Evolutionary conservation across 2,113 vertebrate genomes (phyloP).

Genomic region (Trochalopteron elliotii): DNA sequence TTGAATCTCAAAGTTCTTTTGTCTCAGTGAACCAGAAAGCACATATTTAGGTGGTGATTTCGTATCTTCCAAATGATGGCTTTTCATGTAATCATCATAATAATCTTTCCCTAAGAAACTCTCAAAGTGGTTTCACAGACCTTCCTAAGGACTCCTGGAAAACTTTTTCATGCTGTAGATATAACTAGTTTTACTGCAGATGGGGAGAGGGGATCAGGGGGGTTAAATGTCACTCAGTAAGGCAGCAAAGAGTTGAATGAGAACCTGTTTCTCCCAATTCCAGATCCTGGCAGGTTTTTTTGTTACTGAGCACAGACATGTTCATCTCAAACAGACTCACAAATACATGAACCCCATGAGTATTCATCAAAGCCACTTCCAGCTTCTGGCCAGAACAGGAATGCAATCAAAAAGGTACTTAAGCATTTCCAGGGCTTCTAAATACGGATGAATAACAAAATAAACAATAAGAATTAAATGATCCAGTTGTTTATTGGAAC

Average conservation of each 20-base stretch:
- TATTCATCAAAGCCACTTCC: constrained; percentile 1
- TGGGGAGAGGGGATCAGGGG: neutral
- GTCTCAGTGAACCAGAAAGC: neutral
- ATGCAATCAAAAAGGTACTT: neutral
- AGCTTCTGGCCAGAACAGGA: neutral
- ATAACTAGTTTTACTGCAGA: neutral
- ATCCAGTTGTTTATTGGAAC: neutral
- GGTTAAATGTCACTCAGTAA: neutral
- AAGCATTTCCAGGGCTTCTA: neutral
- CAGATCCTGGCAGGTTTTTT: neutral
- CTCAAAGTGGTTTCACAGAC: neutral
- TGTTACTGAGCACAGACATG: neutral
- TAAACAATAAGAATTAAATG: neutral
- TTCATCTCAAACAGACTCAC: neutral
- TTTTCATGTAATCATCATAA: neutral
- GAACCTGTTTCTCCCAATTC: neutral
- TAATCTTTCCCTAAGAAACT: neutral
- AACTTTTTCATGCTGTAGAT: neutral
- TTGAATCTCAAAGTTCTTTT: neutral
- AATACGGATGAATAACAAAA: neutral
- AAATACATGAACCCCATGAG: neutral
- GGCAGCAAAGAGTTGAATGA: neutral
- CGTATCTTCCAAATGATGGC: neutral
- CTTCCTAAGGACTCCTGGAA: neutral
- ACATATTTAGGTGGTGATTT: constrained; percentile 9